These are phyloP conservation scores for Cryptotis parvus DNA, from an alignment of 2,113 vertebrate genomes.

Conservation along the genomic window DNA sequence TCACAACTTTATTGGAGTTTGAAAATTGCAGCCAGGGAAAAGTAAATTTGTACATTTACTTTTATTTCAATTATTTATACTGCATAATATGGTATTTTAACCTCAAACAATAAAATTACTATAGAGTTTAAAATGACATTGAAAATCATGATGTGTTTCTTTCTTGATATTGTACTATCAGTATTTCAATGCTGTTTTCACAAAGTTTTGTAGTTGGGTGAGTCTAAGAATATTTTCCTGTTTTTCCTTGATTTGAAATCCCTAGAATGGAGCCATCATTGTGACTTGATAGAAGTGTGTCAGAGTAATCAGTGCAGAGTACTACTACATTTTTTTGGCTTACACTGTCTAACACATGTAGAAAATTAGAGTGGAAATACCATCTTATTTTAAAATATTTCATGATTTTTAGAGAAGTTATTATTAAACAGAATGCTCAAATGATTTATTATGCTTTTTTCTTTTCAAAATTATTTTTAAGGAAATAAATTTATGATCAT, in stretches of 20 bases:
- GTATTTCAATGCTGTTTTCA: neutral
- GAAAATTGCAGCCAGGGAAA: neutral
- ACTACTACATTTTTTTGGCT: neutral
- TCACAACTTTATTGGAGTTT: neutral
- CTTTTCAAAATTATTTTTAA: conserved; percentile 14
- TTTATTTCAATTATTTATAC: neutral
- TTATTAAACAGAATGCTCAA: neutral
- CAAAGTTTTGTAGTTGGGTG: neutral
- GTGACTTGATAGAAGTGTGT: neutral
- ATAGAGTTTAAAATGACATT: no score
- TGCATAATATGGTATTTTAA: neutral
- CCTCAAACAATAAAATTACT: no score
- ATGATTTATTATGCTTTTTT: no score
- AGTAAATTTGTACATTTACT: neutral
- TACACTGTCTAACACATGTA: neutral
- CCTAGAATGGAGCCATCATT: neutral
- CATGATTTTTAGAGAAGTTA: neutral
- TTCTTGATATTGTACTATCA: neutral
- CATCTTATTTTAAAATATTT: neutral
- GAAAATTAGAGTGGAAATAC: neutral
- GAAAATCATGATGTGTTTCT: no score
- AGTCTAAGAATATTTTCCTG: neutral
- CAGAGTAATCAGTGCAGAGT: neutral
- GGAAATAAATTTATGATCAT: neutral
- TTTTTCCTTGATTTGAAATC: neutral